Evolutionary conservation across 2,797 vertebrate species (phyloP).

Genomic region (Sebastiscus albofasciatus): DNA sequence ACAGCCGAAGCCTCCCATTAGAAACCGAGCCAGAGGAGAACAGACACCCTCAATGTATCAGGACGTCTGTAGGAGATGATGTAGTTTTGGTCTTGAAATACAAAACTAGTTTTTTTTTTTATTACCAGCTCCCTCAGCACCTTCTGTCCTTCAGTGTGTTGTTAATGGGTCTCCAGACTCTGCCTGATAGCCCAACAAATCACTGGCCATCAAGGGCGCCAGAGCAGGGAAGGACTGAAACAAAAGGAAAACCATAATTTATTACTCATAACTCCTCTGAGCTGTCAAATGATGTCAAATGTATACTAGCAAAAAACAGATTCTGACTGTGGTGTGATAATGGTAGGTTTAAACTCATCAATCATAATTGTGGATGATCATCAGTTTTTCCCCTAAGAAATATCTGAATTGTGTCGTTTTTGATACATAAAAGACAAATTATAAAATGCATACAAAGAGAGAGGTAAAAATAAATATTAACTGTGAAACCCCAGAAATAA

Average conservation of each 20-base stretch:
- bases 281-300: background rate
- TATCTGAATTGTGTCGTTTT: background rate
- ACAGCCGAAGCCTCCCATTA: background rate
- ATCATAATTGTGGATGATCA: background rate
- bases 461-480: background rate
- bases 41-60: background rate
- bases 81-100: conserved; percentile 6
- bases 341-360: background rate
- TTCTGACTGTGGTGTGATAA: background rate
- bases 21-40: background rate
- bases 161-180: conserved; percentile 6
- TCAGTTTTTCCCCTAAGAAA: background rate
- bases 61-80: background rate
- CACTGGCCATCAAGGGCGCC: conserved; percentile 11
- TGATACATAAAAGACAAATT: background rate
- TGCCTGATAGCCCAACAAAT: conserved; percentile 23
- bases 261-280: background rate
- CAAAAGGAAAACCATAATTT: conserved; percentile 1
- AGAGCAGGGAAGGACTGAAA: background rate
- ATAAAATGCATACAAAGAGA: background rate
- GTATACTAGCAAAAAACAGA: background rate
- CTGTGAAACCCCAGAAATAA: background rate
- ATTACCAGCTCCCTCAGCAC: background rate
- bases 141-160: conserved; percentile 10
- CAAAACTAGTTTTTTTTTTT: background rate